phyloP scores from a whole-genome alignment of 2,888 invertebrate species.

The Pheosia tremula region DNA sequence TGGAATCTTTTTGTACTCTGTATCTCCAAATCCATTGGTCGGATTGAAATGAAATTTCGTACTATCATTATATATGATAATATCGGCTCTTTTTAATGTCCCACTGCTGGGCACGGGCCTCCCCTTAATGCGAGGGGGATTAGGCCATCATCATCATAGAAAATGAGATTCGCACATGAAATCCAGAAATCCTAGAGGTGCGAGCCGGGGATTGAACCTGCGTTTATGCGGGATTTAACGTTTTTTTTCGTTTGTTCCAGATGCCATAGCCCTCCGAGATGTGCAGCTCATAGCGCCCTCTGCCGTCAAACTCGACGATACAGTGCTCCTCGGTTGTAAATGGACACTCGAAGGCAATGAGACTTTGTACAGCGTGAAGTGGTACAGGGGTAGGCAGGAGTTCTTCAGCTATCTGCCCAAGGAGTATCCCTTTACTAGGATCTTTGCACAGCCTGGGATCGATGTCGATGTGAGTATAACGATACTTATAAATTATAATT shows the following conservation, averaged over 20 bases:
- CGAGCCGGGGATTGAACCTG: too few species aligned
- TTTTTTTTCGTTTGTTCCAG: slow-evolving; percentile 66
- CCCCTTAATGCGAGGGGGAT: too few species aligned
- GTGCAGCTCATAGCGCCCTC: slow-evolving; percentile 89
- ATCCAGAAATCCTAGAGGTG: too few species aligned
- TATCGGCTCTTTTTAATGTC: too few species aligned
- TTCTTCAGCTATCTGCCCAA: slow-evolving; percentile 93
- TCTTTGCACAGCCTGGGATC: slow-evolving; percentile 88
- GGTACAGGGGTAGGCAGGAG: slow-evolving; percentile 91
- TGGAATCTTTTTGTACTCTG: too few species aligned
- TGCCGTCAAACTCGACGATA: slow-evolving; percentile 89
- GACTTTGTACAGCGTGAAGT: slow-evolving; percentile 91
- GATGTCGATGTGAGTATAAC: slow-evolving; percentile 88
- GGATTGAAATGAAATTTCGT: too few species aligned
- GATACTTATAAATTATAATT: not conserved
- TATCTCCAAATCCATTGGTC: too few species aligned
- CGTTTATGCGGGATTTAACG: too few species aligned
- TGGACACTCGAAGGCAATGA: slow-evolving; percentile 89
- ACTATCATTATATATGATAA: too few species aligned
- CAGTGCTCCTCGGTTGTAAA: slow-evolving; percentile 89
- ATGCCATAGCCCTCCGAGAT: slow-evolving; percentile 84
- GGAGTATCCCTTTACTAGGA: slow-evolving; percentile 89
- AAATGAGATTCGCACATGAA: too few species aligned
- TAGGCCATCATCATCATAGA: too few species aligned
- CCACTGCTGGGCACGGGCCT: too few species aligned